phyloP scores from a whole-genome alignment of 2,113 vertebrate species.

The Dipodomys merriami region DNA sequence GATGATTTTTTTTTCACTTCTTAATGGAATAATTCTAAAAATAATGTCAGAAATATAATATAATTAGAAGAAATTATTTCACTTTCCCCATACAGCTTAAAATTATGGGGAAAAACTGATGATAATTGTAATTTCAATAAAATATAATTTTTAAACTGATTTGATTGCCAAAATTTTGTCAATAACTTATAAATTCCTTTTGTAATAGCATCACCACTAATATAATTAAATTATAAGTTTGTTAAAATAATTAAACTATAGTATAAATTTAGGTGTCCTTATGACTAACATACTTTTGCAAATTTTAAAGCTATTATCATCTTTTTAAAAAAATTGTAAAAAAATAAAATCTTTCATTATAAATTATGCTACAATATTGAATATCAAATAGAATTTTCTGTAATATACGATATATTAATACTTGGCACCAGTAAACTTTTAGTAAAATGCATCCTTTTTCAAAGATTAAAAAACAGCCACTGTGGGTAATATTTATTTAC shows the following conservation, averaged over 20 bases:
- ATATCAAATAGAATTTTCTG: not conserved
- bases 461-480: too few species aligned
- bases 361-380: not conserved
- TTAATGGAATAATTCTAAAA: conserved; percentile 76
- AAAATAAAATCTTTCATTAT: too few species aligned
- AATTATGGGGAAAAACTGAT: conserved; percentile 86
- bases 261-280: not conserved
- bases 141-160: conserved; percentile 84
- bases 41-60: conserved; percentile 84
- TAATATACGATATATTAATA: not conserved
- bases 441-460: too few species aligned
- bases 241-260: conserved; percentile 20
- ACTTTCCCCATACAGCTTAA: conserved; percentile 40
- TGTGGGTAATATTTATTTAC: too few species aligned
- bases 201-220: not conserved
- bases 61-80: conserved; percentile 82
- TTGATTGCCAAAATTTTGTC: conserved; percentile 74
- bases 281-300: not conserved
- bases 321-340: not conserved
- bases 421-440: not conserved
- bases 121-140: conserved; percentile 63
- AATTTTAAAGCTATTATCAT: not conserved
- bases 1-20: conserved; percentile 44
- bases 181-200: conserved; percentile 81
- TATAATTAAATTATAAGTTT: too few species aligned